These are phyloP conservation scores for Gadopsis marmoratus DNA, from an alignment of 2,797 vertebrate genomes.

Conservation along the genomic window DNA sequence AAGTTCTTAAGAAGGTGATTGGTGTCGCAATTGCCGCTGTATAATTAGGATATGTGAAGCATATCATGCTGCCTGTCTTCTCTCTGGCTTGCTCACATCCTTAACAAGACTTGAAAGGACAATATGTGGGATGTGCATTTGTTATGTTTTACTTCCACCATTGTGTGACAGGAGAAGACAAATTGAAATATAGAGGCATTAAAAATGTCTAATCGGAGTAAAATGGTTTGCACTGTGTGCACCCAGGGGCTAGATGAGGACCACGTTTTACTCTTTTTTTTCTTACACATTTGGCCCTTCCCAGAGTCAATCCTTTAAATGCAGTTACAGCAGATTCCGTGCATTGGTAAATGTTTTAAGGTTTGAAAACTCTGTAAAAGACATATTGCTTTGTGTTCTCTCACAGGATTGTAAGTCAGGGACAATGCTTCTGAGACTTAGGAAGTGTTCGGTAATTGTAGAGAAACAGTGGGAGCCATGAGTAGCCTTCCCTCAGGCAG, in stretches of 20 bases:
- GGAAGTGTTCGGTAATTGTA: conserved; percentile 30
- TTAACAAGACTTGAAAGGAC: background rate
- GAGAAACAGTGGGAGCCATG: conserved; percentile 29
- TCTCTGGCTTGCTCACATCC: conserved; percentile 30
- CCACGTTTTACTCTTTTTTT: conserved; percentile 16
- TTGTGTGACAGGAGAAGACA: background rate
- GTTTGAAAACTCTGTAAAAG: conserved; percentile 34
- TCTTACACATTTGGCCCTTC: conserved; percentile 8
- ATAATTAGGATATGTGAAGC: conserved; percentile 17
- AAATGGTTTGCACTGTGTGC: background rate
- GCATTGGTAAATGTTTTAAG: conserved; percentile 22
- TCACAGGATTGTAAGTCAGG: conserved; percentile 29
- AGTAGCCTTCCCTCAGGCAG: conserved; percentile 47
- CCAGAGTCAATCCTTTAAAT: conserved; percentile 25
- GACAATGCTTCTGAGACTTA: conserved; percentile 26
- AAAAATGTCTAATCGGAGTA: conserved; percentile 15
- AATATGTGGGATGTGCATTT: background rate
- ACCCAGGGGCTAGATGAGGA: conserved; percentile 13
- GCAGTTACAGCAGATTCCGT: background rate
- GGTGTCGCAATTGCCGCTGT: background rate
- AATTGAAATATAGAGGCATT: conserved; percentile 9
- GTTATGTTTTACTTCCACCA: conserved; percentile 8
- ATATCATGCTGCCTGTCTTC: conserved; percentile 5
- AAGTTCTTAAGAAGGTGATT: background rate
- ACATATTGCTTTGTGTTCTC: conserved; percentile 25